These are phyloP conservation scores for Zaprionus nigranus DNA, from an alignment of 1,140 invertebrate genomes.

Conservation along the genomic window DNA sequence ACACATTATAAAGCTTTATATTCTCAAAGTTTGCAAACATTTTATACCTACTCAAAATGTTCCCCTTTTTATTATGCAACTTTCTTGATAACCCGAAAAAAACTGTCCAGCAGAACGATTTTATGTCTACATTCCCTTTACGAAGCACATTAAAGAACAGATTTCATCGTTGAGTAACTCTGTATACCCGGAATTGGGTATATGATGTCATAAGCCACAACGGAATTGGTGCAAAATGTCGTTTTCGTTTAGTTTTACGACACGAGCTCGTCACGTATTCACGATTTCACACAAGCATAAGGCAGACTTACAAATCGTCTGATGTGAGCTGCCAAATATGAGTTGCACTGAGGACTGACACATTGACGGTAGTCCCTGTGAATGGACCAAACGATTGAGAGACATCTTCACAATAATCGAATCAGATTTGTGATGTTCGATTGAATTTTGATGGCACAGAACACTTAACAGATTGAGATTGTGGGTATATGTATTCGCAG, in stretches of 20 bases:
- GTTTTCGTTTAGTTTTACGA: slow-evolving; percentile 35
- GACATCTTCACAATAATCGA: slow-evolving; percentile 44
- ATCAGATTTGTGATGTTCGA: slow-evolving; percentile 45
- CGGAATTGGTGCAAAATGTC: slow-evolving; percentile 13
- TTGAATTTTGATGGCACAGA: slow-evolving; percentile 42
- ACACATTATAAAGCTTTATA: no score
- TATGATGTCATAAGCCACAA: slow-evolving; percentile 38
- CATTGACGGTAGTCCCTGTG: background rate
- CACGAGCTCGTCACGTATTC: slow-evolving; percentile 42
- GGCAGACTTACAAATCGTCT: background rate
- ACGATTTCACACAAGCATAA: slow-evolving; percentile 23
- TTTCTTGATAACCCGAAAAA: no score
- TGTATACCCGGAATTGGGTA: background rate
- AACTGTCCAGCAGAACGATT: no score
- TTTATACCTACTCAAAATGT: no score
- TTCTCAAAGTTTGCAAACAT: no score
- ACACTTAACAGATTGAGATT: slow-evolving; percentile 10
- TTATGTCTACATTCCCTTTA: no score
- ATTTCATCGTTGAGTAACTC: no score
- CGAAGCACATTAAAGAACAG: no score
- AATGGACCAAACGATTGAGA: background rate
- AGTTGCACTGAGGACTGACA: slow-evolving; percentile 23
- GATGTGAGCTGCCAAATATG: slow-evolving; percentile 28
- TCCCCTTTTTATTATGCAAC: no score
- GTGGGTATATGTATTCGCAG: slow-evolving; percentile 17